Conservation (phyloP, 2,888 invertebrate genomes). For the Callinectes sapidus region DNA sequence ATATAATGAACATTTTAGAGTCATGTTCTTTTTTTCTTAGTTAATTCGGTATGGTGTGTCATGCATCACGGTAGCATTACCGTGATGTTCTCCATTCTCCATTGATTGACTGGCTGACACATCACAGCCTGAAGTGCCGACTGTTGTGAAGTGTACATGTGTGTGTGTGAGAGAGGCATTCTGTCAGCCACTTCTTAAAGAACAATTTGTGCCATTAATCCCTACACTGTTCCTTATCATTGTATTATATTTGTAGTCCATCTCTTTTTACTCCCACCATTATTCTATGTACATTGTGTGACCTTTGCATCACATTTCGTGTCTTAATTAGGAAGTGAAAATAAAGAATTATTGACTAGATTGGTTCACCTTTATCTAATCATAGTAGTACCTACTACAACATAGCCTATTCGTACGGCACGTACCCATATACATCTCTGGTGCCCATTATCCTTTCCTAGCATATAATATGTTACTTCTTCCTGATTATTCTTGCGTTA, state of each 20-base stretch:
- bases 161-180: no score
- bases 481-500: no score
- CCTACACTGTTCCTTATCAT: background rate
- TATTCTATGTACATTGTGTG: background rate
- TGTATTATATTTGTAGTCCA: background rate
- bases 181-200: background rate
- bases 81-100: background rate
- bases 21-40: background rate
- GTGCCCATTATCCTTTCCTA: no score
- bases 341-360: background rate
- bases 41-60: background rate
- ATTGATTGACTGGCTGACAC: background rate
- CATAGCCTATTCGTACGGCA: no score
- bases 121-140: background rate
- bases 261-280: background rate
- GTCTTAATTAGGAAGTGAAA: background rate
- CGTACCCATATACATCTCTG: no score
- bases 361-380: background rate
- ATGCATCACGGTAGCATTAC: background rate
- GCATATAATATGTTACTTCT: no score
- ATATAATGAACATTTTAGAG: background rate
- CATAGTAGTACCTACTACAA: no score
- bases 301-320: background rate
- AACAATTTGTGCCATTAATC: slow-evolving; percentile 3
- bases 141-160: background rate